Evolutionary conservation across 2,888 invertebrate genomes (phyloP), one percentile per base, ranked within the genome.

Genomic region (Tipula lateralis): DNA sequence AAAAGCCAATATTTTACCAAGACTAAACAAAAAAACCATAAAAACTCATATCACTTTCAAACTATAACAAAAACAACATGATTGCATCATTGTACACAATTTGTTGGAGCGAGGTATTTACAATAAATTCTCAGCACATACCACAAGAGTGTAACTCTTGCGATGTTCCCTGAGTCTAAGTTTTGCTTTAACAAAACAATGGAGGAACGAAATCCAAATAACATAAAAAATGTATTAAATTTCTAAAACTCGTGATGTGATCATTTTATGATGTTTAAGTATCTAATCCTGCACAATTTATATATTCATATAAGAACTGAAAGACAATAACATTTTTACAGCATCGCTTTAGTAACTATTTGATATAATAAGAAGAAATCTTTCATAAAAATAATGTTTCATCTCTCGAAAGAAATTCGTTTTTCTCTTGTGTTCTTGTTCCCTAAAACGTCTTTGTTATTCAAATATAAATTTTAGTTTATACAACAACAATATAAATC

Each of bases 201-300:
- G 16, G 44, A 66, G 66, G 66, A 66, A 66, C 66, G 66, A 66
- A 66, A 24, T 24, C 66, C 66, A 24, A 24, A 66, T 66, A 66
- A 66, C 12, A n/a, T 1, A 16, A 50, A 50, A 50, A 50, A 50
- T 50, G 66, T 66, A 66, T 66, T 66, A 66, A 66, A 66, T 66
- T 66, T 66, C 66, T 66, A 24, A 66, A 66, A 24, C 24, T 66
- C 66, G 66, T 66, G 66, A 66, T 66, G 66, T 66, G 66, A 66
- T 66, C 66, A 66, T 66, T 66, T 66, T 24, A 66, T 66, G 66
- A 66, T 19, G 24, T 66, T 66, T 66, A 24, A 66, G 66, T 24
- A 66, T 66, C 66, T 66, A 66, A 66, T 66, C 66, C 66, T 66
- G 66, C 66, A 66, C 66, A 66, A 66, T 66, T 66, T 66, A 66